Conservation (phyloP, 2,113 vertebrate genomes). For the Casuarius casuarius region DNA sequence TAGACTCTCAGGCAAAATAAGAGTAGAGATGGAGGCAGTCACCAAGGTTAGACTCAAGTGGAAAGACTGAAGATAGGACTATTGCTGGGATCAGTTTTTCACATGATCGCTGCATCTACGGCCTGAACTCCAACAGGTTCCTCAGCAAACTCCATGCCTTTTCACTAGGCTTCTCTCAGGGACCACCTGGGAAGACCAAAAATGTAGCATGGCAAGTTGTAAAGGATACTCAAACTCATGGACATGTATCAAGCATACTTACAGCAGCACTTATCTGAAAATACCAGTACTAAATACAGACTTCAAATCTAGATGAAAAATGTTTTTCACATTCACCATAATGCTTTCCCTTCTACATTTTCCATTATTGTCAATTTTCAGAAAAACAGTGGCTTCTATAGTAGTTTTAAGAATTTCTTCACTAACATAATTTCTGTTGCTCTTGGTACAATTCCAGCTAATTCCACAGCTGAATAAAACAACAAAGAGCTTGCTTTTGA, state of each 20-base stretch:
- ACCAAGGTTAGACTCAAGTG: neutral
- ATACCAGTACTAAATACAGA: neutral
- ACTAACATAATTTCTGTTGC: neutral
- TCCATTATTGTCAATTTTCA: neutral
- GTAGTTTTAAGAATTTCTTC: neutral
- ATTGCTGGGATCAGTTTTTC: neutral
- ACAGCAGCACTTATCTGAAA: neutral
- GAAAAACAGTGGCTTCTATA: neutral
- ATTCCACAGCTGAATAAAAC: neutral
- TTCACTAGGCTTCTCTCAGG: neutral
- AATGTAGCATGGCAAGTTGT: rapidly evolving
- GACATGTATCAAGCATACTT: neutral
- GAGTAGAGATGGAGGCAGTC: neutral
- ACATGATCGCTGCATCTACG: neutral
- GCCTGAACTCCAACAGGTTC: neutral
- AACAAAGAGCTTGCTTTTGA: neutral
- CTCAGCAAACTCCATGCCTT: neutral
- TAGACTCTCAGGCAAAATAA: neutral
- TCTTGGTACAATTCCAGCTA: neutral
- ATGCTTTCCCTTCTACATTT: neutral
- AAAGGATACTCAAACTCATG: neutral
- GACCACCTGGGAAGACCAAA: neutral
- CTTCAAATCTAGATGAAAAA: neutral
- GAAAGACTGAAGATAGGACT: neutral
- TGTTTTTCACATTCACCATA: neutral